These are phyloP conservation scores for Tanypteryx hageni DNA, from an alignment of 2,888 invertebrate genomes.

Conservation along the genomic window DNA sequence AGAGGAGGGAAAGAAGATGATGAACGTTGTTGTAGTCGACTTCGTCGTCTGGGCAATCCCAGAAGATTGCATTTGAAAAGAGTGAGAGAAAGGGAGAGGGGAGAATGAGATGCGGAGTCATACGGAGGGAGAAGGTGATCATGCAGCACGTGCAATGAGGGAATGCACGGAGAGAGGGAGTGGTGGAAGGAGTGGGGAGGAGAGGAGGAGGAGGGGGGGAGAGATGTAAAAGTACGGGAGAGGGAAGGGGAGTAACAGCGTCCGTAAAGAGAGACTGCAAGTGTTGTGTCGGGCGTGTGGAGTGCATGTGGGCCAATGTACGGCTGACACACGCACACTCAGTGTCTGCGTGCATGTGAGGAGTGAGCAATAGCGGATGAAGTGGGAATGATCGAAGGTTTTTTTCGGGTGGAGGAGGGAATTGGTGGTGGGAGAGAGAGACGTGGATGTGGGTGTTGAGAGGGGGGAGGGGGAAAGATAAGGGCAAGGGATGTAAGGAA, in stretches of 20 bases:
- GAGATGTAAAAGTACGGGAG: neutral
- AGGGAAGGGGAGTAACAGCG: neutral
- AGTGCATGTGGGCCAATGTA: conserved; percentile 56
- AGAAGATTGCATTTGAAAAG: neutral
- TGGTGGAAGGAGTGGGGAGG: neutral
- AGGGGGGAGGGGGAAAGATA: neutral
- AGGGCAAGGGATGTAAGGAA: too few relatives aligned
- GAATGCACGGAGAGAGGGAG: neutral
- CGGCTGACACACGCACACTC: neutral
- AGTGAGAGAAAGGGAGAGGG: neutral
- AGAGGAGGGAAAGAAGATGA: neutral
- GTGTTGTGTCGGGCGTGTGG: conserved; percentile 20
- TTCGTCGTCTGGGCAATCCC: neutral
- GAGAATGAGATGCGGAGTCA: neutral
- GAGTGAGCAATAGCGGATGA: neutral
- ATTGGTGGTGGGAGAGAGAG: neutral
- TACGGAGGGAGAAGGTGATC: neutral
- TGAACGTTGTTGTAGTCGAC: neutral
- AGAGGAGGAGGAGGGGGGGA: conserved; percentile 9
- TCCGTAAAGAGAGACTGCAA: neutral
- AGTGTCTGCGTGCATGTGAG: conserved; percentile 16
- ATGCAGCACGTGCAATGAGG: neutral
- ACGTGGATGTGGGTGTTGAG: neutral
- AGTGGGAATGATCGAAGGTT: neutral
- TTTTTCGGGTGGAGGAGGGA: neutral